Evolutionary conservation across 2,797 vertebrate species (phyloP).

Genomic region (Limosa lapponica): DNA sequence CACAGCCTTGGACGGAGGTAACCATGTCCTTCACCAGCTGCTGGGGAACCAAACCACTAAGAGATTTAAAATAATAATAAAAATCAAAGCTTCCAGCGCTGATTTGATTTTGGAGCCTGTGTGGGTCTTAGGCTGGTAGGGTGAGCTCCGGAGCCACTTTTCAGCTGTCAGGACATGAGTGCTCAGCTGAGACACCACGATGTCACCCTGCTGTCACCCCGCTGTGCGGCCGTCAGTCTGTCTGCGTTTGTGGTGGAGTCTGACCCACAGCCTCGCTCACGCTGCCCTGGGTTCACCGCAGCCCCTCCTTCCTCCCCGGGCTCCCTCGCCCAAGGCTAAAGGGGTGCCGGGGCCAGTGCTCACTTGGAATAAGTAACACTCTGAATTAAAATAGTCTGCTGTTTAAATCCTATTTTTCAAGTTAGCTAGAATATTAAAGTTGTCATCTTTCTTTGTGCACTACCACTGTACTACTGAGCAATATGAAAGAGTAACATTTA

Average conservation of each 20-base stretch:
- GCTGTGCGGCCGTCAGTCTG: accelerated
- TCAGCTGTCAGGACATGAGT: neutral
- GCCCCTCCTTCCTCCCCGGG: neutral
- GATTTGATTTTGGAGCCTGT: neutral
- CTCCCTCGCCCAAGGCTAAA: accelerated
- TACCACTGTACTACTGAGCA: neutral
- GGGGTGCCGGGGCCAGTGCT: neutral
- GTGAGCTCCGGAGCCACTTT: neutral
- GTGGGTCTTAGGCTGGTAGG: neutral
- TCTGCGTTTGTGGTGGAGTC: accelerated
- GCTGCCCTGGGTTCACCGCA: neutral
- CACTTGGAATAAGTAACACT: neutral
- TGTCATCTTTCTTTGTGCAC: neutral
- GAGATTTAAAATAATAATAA: neutral
- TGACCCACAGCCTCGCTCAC: accelerated
- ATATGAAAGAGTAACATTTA: neutral
- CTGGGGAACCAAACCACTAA: neutral
- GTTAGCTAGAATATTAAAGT: neutral
- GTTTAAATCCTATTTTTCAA: neutral
- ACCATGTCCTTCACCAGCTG: neutral
- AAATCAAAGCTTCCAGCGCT: neutral
- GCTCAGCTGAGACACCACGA: neutral
- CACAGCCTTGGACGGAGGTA: neutral
- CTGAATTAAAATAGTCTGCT: neutral
- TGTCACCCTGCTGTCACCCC: neutral